Conservation (phyloP, 1,140 invertebrate genomes). For the Penaeus chinensis region DNA sequence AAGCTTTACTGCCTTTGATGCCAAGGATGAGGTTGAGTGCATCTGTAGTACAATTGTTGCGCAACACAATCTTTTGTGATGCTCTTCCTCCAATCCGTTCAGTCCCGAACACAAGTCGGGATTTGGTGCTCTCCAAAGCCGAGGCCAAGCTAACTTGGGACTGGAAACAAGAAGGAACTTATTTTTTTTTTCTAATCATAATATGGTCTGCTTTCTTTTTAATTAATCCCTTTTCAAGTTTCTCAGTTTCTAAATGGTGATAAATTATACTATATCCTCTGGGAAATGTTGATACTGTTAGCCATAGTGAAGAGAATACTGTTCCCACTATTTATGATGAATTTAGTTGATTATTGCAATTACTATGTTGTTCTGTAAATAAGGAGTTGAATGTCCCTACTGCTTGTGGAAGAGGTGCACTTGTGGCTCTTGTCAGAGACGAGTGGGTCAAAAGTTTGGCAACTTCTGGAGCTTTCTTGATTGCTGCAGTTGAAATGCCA, state of each 20-base stretch:
- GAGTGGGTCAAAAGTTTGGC: background rate
- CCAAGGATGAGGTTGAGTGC: conserved; percentile 9
- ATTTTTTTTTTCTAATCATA: background rate
- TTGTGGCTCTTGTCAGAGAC: conserved; percentile 21
- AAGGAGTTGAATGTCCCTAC: background rate
- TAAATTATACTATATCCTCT: too few species aligned
- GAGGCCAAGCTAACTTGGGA: conserved; percentile 8
- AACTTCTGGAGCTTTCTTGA: background rate
- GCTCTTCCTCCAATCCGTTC: conserved; percentile 19
- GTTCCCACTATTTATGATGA: too few species aligned
- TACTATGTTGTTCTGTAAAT: background rate
- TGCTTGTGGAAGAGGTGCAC: conserved; percentile 32
- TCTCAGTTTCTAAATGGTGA: too few species aligned
- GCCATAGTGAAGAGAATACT: too few species aligned
- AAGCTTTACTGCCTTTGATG: conserved; percentile 29
- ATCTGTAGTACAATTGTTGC: conserved; percentile 33
- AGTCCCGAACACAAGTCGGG: conserved; percentile 37
- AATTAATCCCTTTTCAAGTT: too few species aligned
- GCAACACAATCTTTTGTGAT: conserved; percentile 27
- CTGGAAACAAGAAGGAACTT: background rate
- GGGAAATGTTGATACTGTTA: too few species aligned
- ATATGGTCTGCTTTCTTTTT: background rate
- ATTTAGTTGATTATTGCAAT: background rate
- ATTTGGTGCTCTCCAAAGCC: conserved; percentile 36
- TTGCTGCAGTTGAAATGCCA: conserved; percentile 19